These are phyloP conservation scores for Picus viridis DNA, from an alignment of 2,797 vertebrate genomes.

Conservation along the genomic window DNA sequence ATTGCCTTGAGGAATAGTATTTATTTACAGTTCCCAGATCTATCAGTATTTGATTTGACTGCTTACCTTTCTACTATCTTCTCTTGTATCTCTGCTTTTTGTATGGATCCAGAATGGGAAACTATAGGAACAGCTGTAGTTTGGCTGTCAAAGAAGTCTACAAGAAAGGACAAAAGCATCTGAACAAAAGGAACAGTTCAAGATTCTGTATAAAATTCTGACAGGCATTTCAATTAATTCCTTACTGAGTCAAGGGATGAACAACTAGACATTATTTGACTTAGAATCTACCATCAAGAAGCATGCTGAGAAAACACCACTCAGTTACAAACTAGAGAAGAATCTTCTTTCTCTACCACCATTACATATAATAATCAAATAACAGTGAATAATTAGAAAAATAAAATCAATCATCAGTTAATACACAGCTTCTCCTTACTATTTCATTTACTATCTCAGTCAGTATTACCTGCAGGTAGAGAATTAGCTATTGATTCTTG, in stretches of 20 bases:
- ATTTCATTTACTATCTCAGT: not conserved
- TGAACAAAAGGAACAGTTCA: not conserved
- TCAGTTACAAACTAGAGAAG: not conserved
- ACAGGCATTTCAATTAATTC: not conserved
- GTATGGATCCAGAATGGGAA: constrained; percentile 91
- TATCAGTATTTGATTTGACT: not conserved
- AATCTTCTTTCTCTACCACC: not conserved
- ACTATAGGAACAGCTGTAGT: constrained; percentile 79
- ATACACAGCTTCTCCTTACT: not conserved
- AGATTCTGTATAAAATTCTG: not conserved
- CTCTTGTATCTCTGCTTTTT: constrained; percentile 87
- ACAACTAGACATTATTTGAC: not conserved
- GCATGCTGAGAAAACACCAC: not conserved
- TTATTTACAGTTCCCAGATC: not conserved
- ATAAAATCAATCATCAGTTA: not conserved
- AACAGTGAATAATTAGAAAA: not conserved
- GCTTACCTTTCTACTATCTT: constrained; percentile 81
- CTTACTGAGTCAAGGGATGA: not conserved
- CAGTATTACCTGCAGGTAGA: constrained; percentile 72
- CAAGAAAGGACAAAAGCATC: not conserved
- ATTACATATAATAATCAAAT: not conserved
- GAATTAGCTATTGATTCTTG: constrained; percentile 48
- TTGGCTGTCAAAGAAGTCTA: constrained; percentile 87
- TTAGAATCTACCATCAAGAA: not conserved
- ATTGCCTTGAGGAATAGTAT: not conserved